A percentile compares a stretch with the other conserved stretches of the same genome.
Evolutionary conservation across 2,888 invertebrate genomes (phyloP).

Genomic region (Ectemnius lituratus): DNA sequence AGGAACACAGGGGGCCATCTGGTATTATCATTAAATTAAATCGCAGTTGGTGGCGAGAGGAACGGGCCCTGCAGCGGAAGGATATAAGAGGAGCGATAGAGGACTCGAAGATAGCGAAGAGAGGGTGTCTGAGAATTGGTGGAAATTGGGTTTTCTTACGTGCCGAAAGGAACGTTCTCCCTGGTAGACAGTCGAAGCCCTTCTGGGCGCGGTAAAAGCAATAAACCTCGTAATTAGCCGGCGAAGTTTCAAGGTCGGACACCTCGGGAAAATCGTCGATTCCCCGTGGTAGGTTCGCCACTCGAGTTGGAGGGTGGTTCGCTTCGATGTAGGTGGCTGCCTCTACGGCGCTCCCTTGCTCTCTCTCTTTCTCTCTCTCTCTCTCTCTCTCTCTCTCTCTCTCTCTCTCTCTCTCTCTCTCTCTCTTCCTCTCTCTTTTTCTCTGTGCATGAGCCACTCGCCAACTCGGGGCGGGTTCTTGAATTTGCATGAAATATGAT

Average conservation of each 20-base stretch:
- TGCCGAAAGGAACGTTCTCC: slow-evolving; percentile 28
- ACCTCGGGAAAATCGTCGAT: slow-evolving; percentile 20
- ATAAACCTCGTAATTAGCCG: slow-evolving; percentile 45
- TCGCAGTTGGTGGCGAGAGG: slow-evolving; percentile 17
- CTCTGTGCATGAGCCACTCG: slow-evolving; percentile 18
- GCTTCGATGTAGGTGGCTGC: background rate
- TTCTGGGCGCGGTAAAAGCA: slow-evolving; percentile 21
- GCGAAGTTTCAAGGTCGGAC: slow-evolving; percentile 38
- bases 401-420: too few relatives aligned
- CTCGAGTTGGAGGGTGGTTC: background rate
- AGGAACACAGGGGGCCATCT: slow-evolving; percentile 22
- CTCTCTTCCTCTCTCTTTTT: too few relatives aligned
- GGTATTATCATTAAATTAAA: slow-evolving; percentile 49
- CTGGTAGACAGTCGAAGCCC: background rate
- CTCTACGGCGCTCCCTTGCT: background rate
- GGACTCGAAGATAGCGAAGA: background rate
- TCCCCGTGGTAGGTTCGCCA: slow-evolving; percentile 4
- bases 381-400: too few relatives aligned
- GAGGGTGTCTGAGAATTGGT: background rate
- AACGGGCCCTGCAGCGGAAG: background rate
- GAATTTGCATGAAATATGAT: slow-evolving; percentile 58
- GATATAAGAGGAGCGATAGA: background rate
- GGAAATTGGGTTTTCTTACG: slow-evolving; percentile 44
- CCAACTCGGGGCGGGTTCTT: slow-evolving; percentile 17
- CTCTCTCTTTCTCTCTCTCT: too few relatives aligned